Base-by-base conservation (phyloP, 2,113 vertebrate genomes). In the Larimichthys polyactis region DNA sequence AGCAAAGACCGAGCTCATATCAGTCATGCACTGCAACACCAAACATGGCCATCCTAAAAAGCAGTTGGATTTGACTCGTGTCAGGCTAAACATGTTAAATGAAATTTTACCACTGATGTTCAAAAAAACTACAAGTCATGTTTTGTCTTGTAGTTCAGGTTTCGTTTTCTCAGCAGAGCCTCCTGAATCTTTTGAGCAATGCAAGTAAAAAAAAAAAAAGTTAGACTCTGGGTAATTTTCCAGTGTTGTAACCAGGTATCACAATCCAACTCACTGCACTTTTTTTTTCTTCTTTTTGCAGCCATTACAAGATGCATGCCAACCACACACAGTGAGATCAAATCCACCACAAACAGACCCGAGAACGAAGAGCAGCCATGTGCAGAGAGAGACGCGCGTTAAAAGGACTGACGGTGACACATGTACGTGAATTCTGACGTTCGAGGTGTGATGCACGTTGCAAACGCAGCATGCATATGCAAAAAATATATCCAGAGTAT, bases 211-310 rank as follows among this genome's bases (percentile, higher is more conserved):
- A 1, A 22, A 36, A 36, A 8, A 36, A 40, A 40, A 40, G 36
- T 40, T 40, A 40, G 36, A 49, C 19, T 32, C 57, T 9, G 51
- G 55, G 68, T 84, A 66, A 69, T 65, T 76, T 76, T 82, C 78
- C 78, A 82, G 1, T 4, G 36, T 19, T 71, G 55, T 78, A 57
- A 44, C 63, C 55, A 65, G 46, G 24, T 43, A 22, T 10, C 60
- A 27, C 27, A 78, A 27, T 29, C 29, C 27, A 71, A 9, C 29
- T 36, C 5, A 22, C 59, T 9, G 11, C 54, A 6, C 32, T 36
- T 32, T 7, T 29, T 17, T 36, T 36, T 0, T 16, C 44, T 44
- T 48, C 11, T 2, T 36, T n/a, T 57, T 58, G 24, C 58, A 59
- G 62, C 11, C 24, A 65, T 63, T 11, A 16, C 49, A 70, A 57